Conservation (phyloP, 2,113 vertebrate genomes). For the Perca fluviatilis region DNA sequence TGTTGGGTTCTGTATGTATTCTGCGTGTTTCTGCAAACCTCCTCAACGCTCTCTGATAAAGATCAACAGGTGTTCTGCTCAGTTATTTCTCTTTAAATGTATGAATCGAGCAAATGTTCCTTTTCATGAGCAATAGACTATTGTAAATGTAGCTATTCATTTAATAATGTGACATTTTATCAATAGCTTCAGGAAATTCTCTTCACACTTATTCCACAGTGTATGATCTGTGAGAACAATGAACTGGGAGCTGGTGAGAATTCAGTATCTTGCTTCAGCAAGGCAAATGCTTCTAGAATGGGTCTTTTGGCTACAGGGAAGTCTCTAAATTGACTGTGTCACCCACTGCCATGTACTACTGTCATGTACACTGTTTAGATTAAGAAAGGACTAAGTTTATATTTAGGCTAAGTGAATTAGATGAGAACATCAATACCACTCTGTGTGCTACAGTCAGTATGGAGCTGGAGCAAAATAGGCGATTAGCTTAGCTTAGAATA, state of each 20-base stretch:
- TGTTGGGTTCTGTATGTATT: constrained; percentile 8
- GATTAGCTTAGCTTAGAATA: constrained; percentile 12
- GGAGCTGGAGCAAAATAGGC: neutral
- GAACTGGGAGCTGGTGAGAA: constrained; percentile 15
- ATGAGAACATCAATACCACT: no score
- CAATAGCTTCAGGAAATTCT: constrained; percentile 32
- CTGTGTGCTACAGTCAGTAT: no score
- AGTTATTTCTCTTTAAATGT: constrained; percentile 28
- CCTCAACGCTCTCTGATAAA: constrained; percentile 27
- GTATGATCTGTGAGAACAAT: constrained; percentile 16
- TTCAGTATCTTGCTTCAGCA: constrained; percentile 39
- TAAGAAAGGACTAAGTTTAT: neutral
- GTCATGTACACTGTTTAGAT: neutral
- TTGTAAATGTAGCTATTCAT: constrained; percentile 35
- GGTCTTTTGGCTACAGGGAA: neutral
- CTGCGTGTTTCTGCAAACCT: constrained; percentile 34
- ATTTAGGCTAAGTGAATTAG: no score
- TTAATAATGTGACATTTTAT: constrained; percentile 53
- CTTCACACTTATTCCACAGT: neutral
- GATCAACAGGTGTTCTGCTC: constrained; percentile 56
- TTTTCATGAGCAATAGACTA: constrained; percentile 30
- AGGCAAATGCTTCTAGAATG: constrained; percentile 15
- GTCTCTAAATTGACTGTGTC: neutral
- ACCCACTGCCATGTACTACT: neutral
- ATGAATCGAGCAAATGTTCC: constrained; percentile 32